Conservation (phyloP, 2,888 invertebrate species). For the Oasisia sp. region DNA sequence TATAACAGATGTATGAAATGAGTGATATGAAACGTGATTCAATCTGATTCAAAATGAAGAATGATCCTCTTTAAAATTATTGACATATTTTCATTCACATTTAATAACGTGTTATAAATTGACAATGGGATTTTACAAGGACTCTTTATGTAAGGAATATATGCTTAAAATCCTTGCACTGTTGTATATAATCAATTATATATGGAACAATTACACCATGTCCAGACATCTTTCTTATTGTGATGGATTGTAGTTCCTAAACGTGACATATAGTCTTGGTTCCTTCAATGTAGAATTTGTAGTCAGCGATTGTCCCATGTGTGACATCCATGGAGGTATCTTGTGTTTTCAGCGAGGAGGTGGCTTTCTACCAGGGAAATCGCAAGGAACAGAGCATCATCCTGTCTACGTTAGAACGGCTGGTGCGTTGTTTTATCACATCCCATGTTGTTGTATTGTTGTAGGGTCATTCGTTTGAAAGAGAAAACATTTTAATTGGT, state of each 20-base stretch:
- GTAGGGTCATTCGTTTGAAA: neutral
- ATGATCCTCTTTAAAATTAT: too few relatives aligned
- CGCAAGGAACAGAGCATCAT: slow-evolving; percentile 86
- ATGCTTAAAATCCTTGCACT: too few relatives aligned
- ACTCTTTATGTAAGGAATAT: too few relatives aligned
- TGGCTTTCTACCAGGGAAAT: slow-evolving; percentile 76
- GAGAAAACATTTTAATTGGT: neutral
- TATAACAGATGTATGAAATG: neutral
- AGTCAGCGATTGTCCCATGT: too few relatives aligned
- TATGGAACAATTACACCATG: too few relatives aligned
- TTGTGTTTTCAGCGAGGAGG: slow-evolving; percentile 79
- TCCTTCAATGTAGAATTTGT: neutral
- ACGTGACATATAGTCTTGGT: neutral
- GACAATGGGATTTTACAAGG: neutral
- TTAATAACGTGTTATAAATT: neutral
- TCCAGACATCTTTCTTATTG: too few relatives aligned
- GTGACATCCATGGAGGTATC: slow-evolving; percentile 21
- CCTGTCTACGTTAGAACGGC: slow-evolving; percentile 86
- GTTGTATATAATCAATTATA: too few relatives aligned
- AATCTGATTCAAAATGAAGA: too few relatives aligned
- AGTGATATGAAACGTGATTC: too few relatives aligned
- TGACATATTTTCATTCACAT: too few relatives aligned
- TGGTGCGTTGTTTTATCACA: slow-evolving; percentile 67
- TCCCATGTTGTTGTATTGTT: slow-evolving; percentile 13
- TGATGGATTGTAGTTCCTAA: neutral